Percentiles rank a stretch among this genome's conserved stretches.
phyloP scores from a whole-genome alignment of 1,140 invertebrate species.

The Solen grandis region DNA sequence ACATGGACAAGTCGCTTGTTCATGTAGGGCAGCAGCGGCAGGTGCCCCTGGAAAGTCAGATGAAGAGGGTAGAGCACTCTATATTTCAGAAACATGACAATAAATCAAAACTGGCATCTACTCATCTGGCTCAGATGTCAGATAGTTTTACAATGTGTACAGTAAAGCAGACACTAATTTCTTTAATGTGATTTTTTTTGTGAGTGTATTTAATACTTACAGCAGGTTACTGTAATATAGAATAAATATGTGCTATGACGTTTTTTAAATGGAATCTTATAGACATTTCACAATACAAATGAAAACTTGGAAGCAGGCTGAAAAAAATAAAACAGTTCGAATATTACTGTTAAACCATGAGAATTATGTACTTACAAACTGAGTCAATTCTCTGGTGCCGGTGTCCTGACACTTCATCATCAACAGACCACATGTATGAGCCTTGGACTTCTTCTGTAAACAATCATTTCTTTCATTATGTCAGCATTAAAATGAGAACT shows the following conservation, averaged over 20 bases:
- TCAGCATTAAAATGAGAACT: no score
- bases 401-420: constrained; percentile 24
- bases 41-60: constrained; percentile 20
- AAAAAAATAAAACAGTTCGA: no score
- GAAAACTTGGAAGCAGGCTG: no score
- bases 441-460: constrained; percentile 30
- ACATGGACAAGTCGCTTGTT: constrained; percentile 28
- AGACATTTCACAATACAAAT: no score
- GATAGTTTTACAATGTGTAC: constrained; percentile 1
- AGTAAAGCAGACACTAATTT: no score
- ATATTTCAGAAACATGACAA: background rate
- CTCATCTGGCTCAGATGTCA: background rate
- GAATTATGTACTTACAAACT: background rate
- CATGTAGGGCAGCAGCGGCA: constrained; percentile 15
- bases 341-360: no score
- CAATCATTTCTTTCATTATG: no score
- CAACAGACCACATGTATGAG: constrained; percentile 15
- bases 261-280: no score
- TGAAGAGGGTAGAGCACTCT: background rate
- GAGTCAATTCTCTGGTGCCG: background rate
- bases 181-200: no score
- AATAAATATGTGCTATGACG: no score
- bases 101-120: background rate
- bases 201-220: no score
- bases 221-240: no score